These are phyloP conservation scores for Cyanistes caeruleus DNA, from an alignment of 2,113 vertebrate genomes.

Conservation along the genomic window DNA sequence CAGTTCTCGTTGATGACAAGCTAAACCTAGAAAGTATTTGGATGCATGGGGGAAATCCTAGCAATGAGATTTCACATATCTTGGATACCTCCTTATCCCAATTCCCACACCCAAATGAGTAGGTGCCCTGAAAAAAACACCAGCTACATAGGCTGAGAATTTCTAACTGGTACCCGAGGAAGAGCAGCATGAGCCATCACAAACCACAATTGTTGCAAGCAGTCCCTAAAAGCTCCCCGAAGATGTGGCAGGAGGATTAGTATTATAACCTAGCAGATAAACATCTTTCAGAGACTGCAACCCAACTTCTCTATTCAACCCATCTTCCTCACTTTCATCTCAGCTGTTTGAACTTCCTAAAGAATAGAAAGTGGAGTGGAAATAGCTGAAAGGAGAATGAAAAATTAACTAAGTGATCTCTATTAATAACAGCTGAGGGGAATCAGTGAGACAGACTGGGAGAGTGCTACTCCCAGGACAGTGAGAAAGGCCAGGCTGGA, in stretches of 20 bases:
- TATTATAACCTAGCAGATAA: background rate
- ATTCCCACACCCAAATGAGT: background rate
- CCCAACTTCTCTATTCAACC: background rate
- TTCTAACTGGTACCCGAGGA: background rate
- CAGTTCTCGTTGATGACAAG: background rate
- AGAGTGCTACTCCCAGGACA: background rate
- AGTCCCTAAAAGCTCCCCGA: background rate
- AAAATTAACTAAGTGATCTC: background rate
- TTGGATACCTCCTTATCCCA: background rate
- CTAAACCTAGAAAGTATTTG: background rate
- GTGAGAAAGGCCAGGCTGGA: background rate
- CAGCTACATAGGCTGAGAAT: background rate
- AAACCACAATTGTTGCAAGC: background rate
- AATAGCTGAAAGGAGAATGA: background rate
- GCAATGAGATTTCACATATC: background rate
- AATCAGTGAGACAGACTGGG: background rate
- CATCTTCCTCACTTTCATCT: background rate
- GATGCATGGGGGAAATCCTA: background rate
- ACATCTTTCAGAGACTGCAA: background rate
- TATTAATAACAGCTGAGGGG: background rate
- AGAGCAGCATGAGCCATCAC: background rate
- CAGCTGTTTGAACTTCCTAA: background rate
- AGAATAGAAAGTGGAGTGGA: background rate
- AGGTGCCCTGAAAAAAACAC: background rate
- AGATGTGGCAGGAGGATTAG: background rate